Percentiles rank a stretch among this genome's conserved stretches.
phyloP scores from a whole-genome alignment of 2,797 vertebrate species.

The Semaprochilodus insignis region DNA sequence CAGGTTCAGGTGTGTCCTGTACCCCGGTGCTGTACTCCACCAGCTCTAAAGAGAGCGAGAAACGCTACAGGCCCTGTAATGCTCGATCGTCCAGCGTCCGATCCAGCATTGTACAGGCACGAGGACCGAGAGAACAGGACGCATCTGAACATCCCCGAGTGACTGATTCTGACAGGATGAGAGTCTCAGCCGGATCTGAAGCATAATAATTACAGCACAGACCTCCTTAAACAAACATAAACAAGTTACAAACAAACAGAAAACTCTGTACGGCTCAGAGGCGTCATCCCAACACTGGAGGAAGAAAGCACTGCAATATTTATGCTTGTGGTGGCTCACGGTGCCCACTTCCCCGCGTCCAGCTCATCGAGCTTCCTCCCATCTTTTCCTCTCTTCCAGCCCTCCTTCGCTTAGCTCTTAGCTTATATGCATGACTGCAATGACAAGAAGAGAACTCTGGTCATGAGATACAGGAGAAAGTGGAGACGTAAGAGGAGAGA shows the following conservation, averaged over 20 bases:
- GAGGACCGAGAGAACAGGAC: not conserved
- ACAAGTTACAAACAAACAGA: constrained; percentile 30
- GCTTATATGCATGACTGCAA: constrained; percentile 70
- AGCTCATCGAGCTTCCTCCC: constrained; percentile 66
- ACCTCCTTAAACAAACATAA: constrained; percentile 38
- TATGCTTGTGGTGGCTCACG: constrained; percentile 67
- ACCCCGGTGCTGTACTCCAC: too few relatives aligned
- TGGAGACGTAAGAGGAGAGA: constrained; percentile 49
- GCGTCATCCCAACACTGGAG: constrained; percentile 32
- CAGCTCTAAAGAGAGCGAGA: not conserved
- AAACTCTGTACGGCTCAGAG: not conserved
- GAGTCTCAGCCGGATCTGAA: constrained; percentile 43
- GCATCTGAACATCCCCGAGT: constrained; percentile 53
- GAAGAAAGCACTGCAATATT: constrained; percentile 62
- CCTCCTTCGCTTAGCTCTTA: constrained; percentile 75
- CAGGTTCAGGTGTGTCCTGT: not conserved
- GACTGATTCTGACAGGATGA: not conserved
- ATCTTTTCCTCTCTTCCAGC: constrained; percentile 55
- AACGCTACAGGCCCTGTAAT: not conserved
- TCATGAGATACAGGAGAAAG: constrained; percentile 61
- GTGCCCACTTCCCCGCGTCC: constrained; percentile 70
- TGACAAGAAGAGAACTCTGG: constrained; percentile 72
- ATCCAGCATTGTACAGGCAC: not conserved
- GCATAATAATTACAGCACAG: constrained; percentile 33
- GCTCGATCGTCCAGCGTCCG: too few relatives aligned